A percentile compares a stretch with the other conserved stretches of the same genome.
These are phyloP conservation scores for Rotaria sp. DNA, from an alignment of 2,888 invertebrate genomes.

Conservation along the genomic window DNA sequence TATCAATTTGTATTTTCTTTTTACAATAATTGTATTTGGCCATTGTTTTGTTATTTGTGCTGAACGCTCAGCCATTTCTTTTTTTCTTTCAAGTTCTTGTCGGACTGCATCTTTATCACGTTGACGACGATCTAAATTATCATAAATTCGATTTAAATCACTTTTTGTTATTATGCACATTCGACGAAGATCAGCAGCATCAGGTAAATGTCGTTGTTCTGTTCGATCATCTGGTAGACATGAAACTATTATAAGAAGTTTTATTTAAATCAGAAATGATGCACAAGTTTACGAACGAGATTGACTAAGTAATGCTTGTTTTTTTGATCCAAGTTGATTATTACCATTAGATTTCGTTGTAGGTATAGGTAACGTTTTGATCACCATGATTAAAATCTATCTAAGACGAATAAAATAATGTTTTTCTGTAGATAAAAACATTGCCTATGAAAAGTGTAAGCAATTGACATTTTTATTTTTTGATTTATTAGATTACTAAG, in stretches of 20 bases:
- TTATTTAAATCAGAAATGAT: too few species aligned
- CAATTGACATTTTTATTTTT: background rate
- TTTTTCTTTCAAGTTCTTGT: slow-evolving; percentile 47
- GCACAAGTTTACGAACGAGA: background rate
- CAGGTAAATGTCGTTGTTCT: background rate
- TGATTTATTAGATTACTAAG: background rate
- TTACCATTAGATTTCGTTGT: background rate
- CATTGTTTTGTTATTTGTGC: slow-evolving; percentile 53
- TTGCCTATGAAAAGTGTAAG: background rate
- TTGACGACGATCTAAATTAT: slow-evolving; percentile 50
- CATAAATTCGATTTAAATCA: slow-evolving; percentile 53
- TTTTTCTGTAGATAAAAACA: background rate
- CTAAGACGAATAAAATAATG: background rate
- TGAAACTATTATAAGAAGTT: background rate
- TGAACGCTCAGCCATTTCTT: slow-evolving; percentile 48
- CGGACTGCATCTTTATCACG: slow-evolving; percentile 49
- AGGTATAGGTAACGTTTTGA: background rate
- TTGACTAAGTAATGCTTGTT: background rate
- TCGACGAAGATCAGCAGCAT: slow-evolving; percentile 43
- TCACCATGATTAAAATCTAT: background rate
- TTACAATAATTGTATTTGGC: slow-evolving; percentile 54
- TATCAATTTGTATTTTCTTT: slow-evolving; percentile 32
- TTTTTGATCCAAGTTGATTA: background rate
- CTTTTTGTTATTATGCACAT: slow-evolving; percentile 50
- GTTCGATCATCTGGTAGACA: background rate